Evolutionary conservation across 2,888 invertebrate genomes (phyloP).

Genomic region (Troides aeacus): DNA sequence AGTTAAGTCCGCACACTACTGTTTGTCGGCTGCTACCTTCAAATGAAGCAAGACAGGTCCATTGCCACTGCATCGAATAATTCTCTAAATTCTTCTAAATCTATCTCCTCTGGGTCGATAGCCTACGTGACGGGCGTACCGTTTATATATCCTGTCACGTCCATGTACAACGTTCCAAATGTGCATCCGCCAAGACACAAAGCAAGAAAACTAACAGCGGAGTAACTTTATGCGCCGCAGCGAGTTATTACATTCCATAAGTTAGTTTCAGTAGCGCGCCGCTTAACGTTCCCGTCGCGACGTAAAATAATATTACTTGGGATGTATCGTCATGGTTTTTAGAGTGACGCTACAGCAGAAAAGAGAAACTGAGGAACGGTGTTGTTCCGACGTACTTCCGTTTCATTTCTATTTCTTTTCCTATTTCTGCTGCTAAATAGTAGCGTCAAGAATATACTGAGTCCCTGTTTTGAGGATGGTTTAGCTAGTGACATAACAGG

Average conservation of each 20-base stretch:
- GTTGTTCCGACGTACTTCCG: neutral
- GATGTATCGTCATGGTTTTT: constrained; percentile 29
- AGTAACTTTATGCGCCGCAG: constrained; percentile 35
- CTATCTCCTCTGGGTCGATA: too few species aligned
- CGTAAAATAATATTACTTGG: constrained; percentile 35
- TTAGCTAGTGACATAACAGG: too few species aligned
- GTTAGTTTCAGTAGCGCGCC: constrained; percentile 39
- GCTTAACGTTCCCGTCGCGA: constrained; percentile 1
- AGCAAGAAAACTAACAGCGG: constrained; percentile 26
- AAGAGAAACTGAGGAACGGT: constrained; percentile 10
- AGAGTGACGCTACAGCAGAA: constrained; percentile 17
- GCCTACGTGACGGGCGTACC: too few species aligned
- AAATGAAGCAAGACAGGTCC: too few species aligned
- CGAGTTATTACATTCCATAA: constrained; percentile 48
- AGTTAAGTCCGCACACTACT: too few species aligned
- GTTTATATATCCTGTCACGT: too few species aligned
- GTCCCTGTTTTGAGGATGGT: too few species aligned
- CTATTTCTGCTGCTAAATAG: neutral
- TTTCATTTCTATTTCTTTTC: neutral
- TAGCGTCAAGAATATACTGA: too few species aligned
- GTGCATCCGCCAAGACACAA: constrained; percentile 28
- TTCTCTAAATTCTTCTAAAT: too few species aligned
- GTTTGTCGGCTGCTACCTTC: too few species aligned
- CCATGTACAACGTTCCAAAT: constrained; percentile 12
- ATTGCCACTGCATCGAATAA: too few species aligned